Evolutionary conservation across 2,113 vertebrate species (phyloP).

Genomic region (Sinocyclocheilus rhinocerous): DNA sequence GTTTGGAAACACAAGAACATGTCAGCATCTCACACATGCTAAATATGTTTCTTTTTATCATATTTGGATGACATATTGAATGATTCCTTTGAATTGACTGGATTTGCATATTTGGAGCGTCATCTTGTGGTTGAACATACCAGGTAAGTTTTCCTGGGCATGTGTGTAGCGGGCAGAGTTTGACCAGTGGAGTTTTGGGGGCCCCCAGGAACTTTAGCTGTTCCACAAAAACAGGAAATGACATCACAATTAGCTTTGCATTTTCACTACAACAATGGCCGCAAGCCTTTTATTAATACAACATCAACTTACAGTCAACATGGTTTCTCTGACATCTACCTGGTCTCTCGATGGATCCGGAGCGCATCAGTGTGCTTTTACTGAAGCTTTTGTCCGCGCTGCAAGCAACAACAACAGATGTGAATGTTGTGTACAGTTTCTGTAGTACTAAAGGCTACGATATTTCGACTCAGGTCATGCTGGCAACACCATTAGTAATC

Average conservation of each 20-base stretch:
- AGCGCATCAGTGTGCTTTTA: conserved; percentile 79
- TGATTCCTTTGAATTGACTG: background rate
- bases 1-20: conserved; percentile 1
- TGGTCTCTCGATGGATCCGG: conserved; percentile 79
- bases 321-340: conserved; percentile 70
- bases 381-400: conserved; percentile 85
- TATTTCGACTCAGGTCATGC: conserved; percentile 7
- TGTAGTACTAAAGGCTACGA: background rate
- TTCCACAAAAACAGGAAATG: conserved; percentile 66
- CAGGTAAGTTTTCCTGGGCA: conserved; percentile 87
- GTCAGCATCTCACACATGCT: background rate
- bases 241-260: conserved; percentile 55
- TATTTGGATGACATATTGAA: no score
- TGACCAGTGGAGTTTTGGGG: conserved; percentile 79
- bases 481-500: conserved; percentile 19
- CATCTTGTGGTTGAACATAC: conserved; percentile 82
- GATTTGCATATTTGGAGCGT: background rate
- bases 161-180: conserved; percentile 85
- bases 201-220: conserved; percentile 79
- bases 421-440: background rate
- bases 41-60: no score
- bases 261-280: background rate
- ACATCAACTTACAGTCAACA: conserved; percentile 48
- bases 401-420: conserved; percentile 39
- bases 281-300: background rate